Percentiles rank a stretch among this genome's conserved stretches.
Conservation (phyloP, 2,113 vertebrate genomes). For the Charadrius vociferus region DNA sequence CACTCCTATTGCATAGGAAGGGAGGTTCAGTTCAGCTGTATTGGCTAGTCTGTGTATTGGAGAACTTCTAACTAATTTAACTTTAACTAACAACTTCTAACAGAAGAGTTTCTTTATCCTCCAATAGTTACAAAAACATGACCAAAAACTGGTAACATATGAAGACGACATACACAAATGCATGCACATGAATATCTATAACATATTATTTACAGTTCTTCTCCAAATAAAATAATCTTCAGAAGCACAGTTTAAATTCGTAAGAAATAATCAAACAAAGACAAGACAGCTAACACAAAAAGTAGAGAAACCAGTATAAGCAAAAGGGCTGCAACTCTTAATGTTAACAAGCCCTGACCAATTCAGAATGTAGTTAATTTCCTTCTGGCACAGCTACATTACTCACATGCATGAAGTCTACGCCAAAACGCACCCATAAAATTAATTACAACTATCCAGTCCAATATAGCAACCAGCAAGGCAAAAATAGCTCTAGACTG, state of each 20-base stretch:
- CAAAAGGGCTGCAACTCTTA: not conserved
- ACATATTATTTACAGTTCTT: not conserved
- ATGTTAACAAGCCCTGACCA: not conserved
- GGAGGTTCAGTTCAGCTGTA: not conserved
- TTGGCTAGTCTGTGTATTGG: not conserved
- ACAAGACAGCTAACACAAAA: not conserved
- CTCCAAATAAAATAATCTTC: not conserved
- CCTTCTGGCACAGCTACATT: not conserved
- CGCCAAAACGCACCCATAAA: not conserved
- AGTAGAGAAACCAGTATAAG: not conserved
- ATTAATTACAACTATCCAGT: not conserved
- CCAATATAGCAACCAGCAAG: not conserved
- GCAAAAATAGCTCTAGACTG: not conserved
- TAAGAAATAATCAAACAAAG: not conserved
- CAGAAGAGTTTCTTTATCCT: not conserved
- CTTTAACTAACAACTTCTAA: not conserved
- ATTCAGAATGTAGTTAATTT: not conserved
- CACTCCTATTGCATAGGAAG: not conserved
- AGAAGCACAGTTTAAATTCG: not conserved
- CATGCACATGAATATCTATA: not conserved
- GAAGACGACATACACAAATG: not conserved
- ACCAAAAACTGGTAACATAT: fast-evolving
- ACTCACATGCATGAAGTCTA: not conserved
- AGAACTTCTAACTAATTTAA: not conserved
- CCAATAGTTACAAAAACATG: not conserved